These are phyloP conservation scores for Diplodus puntazzo DNA, from an alignment of 2,797 vertebrate genomes.

Conservation along the genomic window DNA sequence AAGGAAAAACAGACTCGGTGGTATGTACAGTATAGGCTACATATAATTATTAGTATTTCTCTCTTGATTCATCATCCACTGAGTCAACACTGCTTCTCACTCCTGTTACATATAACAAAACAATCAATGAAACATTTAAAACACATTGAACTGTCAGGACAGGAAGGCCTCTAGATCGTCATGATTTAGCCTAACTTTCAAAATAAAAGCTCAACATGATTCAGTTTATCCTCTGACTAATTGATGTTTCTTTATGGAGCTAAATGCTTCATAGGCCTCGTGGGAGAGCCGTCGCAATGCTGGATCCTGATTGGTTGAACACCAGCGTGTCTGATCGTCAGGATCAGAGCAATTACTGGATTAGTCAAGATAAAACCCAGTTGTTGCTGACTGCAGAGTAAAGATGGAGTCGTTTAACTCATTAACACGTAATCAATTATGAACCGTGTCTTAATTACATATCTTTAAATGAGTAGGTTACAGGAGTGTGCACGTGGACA, in stretches of 20 bases:
- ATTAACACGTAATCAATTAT: not conserved
- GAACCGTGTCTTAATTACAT: not conserved
- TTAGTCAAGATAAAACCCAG: conserved; percentile 20
- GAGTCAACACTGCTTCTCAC: not conserved
- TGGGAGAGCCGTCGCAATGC: conserved; percentile 8
- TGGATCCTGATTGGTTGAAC: conserved; percentile 17
- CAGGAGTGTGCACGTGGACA: conserved; percentile 37
- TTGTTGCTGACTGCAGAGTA: too few species aligned
- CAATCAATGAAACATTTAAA: not conserved
- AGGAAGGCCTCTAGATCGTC: not conserved
- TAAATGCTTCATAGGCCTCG: not conserved
- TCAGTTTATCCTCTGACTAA: not conserved
- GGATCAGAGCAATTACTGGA: conserved; percentile 29
- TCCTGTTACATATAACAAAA: not conserved
- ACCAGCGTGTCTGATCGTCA: not conserved
- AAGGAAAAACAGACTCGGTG: not conserved
- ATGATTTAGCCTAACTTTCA: not conserved
- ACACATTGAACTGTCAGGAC: not conserved
- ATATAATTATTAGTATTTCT: not conserved
- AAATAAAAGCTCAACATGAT: not conserved
- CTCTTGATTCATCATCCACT: not conserved
- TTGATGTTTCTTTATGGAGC: not conserved
- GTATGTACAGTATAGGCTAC: not conserved
- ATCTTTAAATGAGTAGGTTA: not conserved
- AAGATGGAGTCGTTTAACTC: not conserved